phyloP scores from a whole-genome alignment of 2,113 vertebrate genomes.

The Hippocampus guttulatus region DNA sequence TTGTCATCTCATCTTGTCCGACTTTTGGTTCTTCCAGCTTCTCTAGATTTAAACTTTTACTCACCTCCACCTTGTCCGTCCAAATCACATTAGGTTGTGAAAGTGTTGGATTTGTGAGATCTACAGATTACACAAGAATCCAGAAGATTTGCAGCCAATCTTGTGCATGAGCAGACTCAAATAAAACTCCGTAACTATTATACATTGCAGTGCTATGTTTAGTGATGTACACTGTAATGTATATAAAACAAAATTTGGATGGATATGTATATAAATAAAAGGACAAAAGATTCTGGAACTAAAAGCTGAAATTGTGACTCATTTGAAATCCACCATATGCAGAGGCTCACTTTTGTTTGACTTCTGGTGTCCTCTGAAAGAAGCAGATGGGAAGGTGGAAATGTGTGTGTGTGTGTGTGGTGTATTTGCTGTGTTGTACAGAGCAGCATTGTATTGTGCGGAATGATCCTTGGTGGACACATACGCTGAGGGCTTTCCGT shows the following conservation, averaged over 20 bases:
- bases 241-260: too few relatives aligned
- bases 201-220: too few relatives aligned
- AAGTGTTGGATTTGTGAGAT: neutral
- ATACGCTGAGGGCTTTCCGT: slow-evolving; percentile 29
- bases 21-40: neutral
- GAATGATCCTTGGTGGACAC: slow-evolving; percentile 35
- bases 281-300: neutral
- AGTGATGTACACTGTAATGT: too few relatives aligned
- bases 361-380: slow-evolving; percentile 20
- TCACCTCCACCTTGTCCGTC: neutral
- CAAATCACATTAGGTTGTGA: neutral
- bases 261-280: neutral
- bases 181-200: too few relatives aligned
- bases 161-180: neutral
- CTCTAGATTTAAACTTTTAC: neutral
- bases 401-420: slow-evolving; percentile 16
- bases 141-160: neutral
- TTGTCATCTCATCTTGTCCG: too few relatives aligned
- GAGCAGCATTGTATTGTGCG: slow-evolving; percentile 38
- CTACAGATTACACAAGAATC: neutral
- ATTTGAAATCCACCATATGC: neutral
- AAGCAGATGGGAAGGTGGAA: slow-evolving; percentile 13
- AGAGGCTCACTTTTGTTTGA: slow-evolving; percentile 5
- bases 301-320: neutral
- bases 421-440: slow-evolving; percentile 35